Base-by-base conservation (phyloP, 2,113 vertebrate species). In the Lanius ludovicianus region DNA sequence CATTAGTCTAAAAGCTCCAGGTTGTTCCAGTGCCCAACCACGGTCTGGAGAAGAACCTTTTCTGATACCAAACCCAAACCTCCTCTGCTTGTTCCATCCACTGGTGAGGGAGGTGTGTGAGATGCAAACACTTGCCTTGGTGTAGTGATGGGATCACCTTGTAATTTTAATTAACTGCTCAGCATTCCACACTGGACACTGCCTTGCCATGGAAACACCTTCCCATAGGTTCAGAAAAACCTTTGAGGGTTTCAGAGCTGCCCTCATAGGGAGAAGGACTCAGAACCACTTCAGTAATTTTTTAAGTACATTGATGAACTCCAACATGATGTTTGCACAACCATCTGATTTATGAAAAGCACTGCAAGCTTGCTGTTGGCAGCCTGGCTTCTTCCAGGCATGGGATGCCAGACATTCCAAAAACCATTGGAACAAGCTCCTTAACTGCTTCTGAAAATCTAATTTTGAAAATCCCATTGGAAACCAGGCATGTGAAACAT, bases 381-480 rank as follows among this genome's bases (percentile, higher is more conserved):
- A 93, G 89, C 68, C 47, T 52, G 60, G 59, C 31, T 79, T 76
- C 83, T 69, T 80, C 19, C 63, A 90, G 56, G 44, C 9, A 5
- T 37, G 56, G 62, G 69, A 82, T 75, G 69, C 73, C 69, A 81
- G 81, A 71, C 69, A 93, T 28, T 37, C 25, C 15, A 81, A 91
- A 93, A 84, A 21, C 0, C 76, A 68, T 4, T n/a, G 18, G 62
- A 84, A 82, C 47, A 78, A 96, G 68, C 60, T 94, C 84, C 80
- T 70, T 87, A 79, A 80, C 55, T 49, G 47, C 64, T 94, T 56
- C 52, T 59, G 60, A 86, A 93, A 88, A 94, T 78, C 94, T 31
- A 65, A 82, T 63, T 65, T 53, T 50, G 65, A 88, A 94, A 95
- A 90, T 86, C 53, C 63, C 53, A 64, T 21, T 76, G 74, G 84